Evolutionary conservation across 2,888 invertebrate species (phyloP), one percentile per base, ranked within the genome.

Genomic region (Drosophila putrida): DNA sequence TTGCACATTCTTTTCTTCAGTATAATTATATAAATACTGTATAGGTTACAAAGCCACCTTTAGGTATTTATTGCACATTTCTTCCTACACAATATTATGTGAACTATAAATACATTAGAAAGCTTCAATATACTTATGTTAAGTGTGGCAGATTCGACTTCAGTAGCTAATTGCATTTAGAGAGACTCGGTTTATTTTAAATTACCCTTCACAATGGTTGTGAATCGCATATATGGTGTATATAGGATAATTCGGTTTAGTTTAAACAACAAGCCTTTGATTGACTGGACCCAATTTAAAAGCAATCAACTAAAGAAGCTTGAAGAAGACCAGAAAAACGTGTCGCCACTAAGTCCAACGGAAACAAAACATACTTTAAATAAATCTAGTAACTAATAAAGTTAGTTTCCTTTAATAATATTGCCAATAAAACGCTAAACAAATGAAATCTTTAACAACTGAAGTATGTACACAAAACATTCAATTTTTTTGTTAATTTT

Each of bases 181-280:
- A 4, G 6, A 36, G 0, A 25, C 6, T 31, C 49, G 13, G 61
- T 36, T 35, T 10, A 9, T 11, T 25, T 4, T 4, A 10, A 49
- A 44, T 6, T 3, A 6, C 11, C 4, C 4, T 31, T 5, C 15
- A 33, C 13, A n/a, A 50, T 60, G 63, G 50, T 43, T 60, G 10
- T 50, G 1, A 64, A 50, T 61, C 64, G 64, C 0, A 15, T 62
- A 9, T 43, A 31, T 15, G 25, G 20, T 0, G n/a, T 64, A 13
- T 33, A 63, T 46, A 50, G n/a, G 28, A 50, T 64, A 5, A 43
- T 60, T 20, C 8, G 10, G 4, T 13, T 25, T 11, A 11, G 15
- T 8, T 1, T 49, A 36, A 36, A 13, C 28, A 0, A 0, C 9
- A 8, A 35, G 3, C 20, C 1, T 4, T 59, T 6, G n/a, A 3